These are phyloP conservation scores for Hemibagrus guttatus DNA, from an alignment of 2,797 vertebrate genomes.

Conservation along the genomic window DNA sequence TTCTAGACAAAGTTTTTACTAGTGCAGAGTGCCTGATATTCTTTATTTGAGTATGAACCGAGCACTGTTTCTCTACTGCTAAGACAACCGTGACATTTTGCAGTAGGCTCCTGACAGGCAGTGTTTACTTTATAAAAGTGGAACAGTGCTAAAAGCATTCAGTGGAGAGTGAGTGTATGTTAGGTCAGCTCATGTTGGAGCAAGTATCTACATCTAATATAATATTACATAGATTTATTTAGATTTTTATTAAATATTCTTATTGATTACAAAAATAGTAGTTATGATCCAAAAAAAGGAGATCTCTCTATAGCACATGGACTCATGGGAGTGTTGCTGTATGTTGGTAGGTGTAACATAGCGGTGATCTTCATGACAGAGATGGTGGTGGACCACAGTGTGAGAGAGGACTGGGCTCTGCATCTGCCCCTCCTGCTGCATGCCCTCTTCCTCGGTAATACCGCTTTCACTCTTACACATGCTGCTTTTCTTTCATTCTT, in stretches of 20 bases:
- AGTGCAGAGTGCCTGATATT: not conserved
- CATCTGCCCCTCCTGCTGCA: constrained; percentile 93
- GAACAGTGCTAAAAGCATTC: not conserved
- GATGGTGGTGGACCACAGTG: constrained; percentile 99
- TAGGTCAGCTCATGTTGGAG: not conserved
- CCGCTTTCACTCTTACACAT: not conserved
- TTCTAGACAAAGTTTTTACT: not conserved
- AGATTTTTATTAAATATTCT: not conserved
- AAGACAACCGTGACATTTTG: not conserved
- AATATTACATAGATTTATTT: not conserved
- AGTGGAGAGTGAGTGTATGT: not conserved
- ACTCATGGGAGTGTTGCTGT: constrained; percentile 4
- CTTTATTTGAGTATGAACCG: not conserved
- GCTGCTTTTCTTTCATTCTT: not conserved
- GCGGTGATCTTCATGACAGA: constrained; percentile 99
- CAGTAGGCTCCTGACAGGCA: not conserved
- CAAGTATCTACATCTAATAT: not conserved
- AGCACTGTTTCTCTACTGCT: not conserved
- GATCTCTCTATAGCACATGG: not conserved
- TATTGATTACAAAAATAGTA: not conserved
- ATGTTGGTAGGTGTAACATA: constrained; percentile 87
- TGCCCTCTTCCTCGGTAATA: constrained; percentile 81
- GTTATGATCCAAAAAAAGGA: not conserved
- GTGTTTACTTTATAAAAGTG: not conserved
- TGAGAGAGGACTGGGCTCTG: constrained; percentile 97